These are phyloP conservation scores for Halisarca cf. caerulea DNA, from an alignment of 37 sponge, comb jelly and placozoan species.

Conservation along the genomic window DNA sequence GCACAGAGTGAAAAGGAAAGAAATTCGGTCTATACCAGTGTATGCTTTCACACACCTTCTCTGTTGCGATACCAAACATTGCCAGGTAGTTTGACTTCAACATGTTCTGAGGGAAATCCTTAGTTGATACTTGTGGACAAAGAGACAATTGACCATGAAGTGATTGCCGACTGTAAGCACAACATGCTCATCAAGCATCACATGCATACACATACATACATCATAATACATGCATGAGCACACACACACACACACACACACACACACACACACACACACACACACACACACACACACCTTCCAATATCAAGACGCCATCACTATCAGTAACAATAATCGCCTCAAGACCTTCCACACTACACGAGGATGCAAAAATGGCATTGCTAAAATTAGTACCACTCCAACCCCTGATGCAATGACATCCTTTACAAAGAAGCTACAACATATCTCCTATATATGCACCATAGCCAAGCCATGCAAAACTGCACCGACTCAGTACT, in stretches of 20 bases:
- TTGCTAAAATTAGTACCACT: no score
- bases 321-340: constrained; percentile 71
- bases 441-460: no score
- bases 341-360: constrained; percentile 73
- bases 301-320: constrained; percentile 74
- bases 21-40: no score
- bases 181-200: no score
- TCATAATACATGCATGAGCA: no score
- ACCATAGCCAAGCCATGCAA: no score
- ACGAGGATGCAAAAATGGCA: no score
- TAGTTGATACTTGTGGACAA: not conserved
- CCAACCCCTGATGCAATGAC: no score
- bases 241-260: not conserved
- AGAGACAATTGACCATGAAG: not conserved
- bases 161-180: no score
- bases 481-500: no score
- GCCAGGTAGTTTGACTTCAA: constrained; percentile 71
- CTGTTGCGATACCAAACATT: constrained; percentile 70
- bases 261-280: not conserved
- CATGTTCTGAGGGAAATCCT: constrained; percentile 34
- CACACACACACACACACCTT: constrained; percentile 45
- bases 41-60: constrained; percentile 76
- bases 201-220: not conserved
- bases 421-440: no score
- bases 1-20: no score